Evolutionary conservation across 2,888 invertebrate species (phyloP).

Genomic region (Sesamia inferens): DNA sequence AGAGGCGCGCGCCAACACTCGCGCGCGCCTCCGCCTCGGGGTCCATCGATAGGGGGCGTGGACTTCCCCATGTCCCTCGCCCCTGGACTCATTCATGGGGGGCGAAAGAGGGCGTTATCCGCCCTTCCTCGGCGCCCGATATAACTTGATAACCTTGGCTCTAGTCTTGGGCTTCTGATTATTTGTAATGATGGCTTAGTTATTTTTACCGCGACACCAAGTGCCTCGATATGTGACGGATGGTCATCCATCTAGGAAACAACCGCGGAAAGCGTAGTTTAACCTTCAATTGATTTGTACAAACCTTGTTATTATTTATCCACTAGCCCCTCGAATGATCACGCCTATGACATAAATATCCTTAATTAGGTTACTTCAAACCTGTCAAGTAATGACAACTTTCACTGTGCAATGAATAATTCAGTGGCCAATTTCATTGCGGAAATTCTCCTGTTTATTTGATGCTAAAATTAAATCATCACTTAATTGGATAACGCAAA

Average conservation of each 20-base stretch:
- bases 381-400: slow-evolving; percentile 29
- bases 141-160: background rate
- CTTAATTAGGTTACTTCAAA: slow-evolving; percentile 19
- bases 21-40: no score
- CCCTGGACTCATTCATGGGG: no score
- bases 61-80: no score
- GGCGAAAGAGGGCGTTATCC: no score
- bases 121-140: no score
- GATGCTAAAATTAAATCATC: slow-evolving; percentile 74
- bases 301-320: background rate
- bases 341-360: background rate
- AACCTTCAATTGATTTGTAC: background rate
- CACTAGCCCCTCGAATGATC: background rate
- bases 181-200: no score
- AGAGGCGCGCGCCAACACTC: no score
- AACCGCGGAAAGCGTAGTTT: background rate
- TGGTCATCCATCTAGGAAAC: background rate
- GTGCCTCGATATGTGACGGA: background rate
- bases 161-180: background rate
- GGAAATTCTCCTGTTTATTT: slow-evolving; percentile 62
- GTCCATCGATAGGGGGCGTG: no score
- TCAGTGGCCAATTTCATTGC: slow-evolving; percentile 33
- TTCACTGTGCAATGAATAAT: slow-evolving; percentile 45
- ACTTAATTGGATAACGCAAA: slow-evolving; percentile 72
- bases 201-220: no score